These are phyloP conservation scores for Drosophila sordidula DNA, from an alignment of 2,888 invertebrate species.

Conservation along the genomic window DNA sequence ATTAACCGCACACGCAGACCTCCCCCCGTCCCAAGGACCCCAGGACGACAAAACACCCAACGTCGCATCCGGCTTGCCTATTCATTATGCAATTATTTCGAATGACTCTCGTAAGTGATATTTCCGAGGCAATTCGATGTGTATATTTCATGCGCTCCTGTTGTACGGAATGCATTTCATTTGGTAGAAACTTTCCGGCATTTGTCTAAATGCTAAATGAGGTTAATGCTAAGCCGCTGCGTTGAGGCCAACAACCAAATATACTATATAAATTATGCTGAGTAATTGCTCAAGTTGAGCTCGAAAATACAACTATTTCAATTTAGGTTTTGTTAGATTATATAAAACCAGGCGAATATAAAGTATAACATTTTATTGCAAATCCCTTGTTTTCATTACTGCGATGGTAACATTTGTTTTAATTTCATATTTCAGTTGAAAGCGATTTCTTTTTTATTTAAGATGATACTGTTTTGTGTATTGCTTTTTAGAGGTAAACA, in stretches of 20 bases:
- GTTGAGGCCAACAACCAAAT: background rate
- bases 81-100: constrained; percentile 83
- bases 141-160: constrained; percentile 33
- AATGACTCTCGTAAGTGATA: constrained; percentile 82
- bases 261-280: background rate
- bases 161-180: constrained; percentile 30
- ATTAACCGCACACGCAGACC: constrained; percentile 71
- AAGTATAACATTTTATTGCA: too few relatives aligned
- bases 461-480: too few relatives aligned
- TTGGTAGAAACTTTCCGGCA: constrained; percentile 2
- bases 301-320: background rate
- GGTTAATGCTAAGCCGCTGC: constrained; percentile 1
- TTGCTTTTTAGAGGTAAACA: too few relatives aligned
- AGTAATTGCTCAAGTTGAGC: constrained; percentile 2
- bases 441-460: too few relatives aligned
- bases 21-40: background rate
- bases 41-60: constrained; percentile 1
- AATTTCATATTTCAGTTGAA: too few relatives aligned
- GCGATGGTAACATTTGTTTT: too few relatives aligned
- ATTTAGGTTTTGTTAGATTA: background rate
- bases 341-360: too few relatives aligned
- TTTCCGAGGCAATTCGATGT: constrained; percentile 58
- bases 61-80: constrained; percentile 48
- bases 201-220: constrained; percentile 14
- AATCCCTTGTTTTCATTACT: too few relatives aligned